phyloP scores from a whole-genome alignment of 1,140 invertebrate genomes.

The Octopus sinensis region DNA sequence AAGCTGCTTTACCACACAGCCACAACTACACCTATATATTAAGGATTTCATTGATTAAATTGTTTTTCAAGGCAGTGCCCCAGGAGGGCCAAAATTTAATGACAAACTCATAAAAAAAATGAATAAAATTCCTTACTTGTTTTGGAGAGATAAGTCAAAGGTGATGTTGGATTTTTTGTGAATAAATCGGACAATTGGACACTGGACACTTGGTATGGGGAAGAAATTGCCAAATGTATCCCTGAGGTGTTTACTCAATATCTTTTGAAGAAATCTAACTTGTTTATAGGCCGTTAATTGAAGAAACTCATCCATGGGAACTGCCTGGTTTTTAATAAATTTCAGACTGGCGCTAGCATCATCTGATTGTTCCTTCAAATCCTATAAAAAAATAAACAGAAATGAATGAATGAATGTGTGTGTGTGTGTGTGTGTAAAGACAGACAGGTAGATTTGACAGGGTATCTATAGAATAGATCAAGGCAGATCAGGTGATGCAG shows the following conservation, averaged over 20 bases:
- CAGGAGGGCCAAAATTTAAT: neutral
- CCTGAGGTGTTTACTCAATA: neutral
- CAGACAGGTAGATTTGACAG: too few species aligned
- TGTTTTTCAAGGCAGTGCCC: too few species aligned
- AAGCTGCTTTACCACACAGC: too few species aligned
- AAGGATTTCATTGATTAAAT: too few species aligned
- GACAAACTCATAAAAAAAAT: neutral
- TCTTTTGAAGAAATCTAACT: neutral
- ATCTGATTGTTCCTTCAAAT: neutral
- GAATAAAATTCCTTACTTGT: slow-evolving; percentile 38
- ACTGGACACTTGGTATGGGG: slow-evolving; percentile 41
- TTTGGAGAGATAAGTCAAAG: slow-evolving; percentile 52
- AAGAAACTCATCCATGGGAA: neutral
- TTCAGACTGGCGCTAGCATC: neutral
- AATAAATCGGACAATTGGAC: slow-evolving; percentile 48
- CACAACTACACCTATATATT: too few species aligned
- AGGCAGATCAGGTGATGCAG: too few species aligned
- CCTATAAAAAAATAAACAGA: neutral
- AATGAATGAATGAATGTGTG: neutral
- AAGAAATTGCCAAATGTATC: slow-evolving; percentile 23
- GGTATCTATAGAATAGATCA: too few species aligned
- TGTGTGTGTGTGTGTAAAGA: too few species aligned
- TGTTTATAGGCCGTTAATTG: neutral
- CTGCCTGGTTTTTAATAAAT: neutral
- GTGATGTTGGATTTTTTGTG: slow-evolving; percentile 41